These are phyloP conservation scores for Gobionotothen gibberifrons DNA, from an alignment of 2,797 vertebrate genomes.

Conservation along the genomic window DNA sequence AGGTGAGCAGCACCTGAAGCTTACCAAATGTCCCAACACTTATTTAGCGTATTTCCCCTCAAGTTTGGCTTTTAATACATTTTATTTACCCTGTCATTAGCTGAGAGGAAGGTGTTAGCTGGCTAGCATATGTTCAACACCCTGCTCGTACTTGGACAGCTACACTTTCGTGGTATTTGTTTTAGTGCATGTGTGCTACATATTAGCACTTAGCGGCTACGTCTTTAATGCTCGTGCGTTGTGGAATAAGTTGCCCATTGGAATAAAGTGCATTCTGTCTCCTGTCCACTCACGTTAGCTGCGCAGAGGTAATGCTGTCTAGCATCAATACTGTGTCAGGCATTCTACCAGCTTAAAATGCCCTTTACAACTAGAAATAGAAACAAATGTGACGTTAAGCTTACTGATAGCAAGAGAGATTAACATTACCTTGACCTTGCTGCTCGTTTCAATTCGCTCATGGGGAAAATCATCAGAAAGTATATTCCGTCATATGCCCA, in stretches of 20 bases:
- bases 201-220: neutral
- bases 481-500: slow-evolving; percentile 7
- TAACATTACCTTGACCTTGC: slow-evolving; percentile 59
- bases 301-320: slow-evolving; percentile 11
- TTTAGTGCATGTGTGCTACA: neutral
- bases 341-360: neutral
- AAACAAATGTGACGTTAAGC: too few relatives aligned
- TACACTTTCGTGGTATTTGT: neutral
- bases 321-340: slow-evolving; percentile 2
- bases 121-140: slow-evolving; percentile 53
- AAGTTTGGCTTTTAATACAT: neutral
- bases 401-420: neutral
- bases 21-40: accelerated
- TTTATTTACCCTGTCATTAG: neutral
- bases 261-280: neutral
- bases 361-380: neutral
- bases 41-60: neutral
- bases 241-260: slow-evolving; percentile 33
- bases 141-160: neutral
- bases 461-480: slow-evolving; percentile 32
- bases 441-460: slow-evolving; percentile 43
- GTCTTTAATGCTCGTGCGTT: neutral
- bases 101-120: slow-evolving; percentile 40
- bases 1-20: neutral
- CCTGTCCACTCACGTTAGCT: slow-evolving; percentile 43